A percentile compares a stretch with the other conserved stretches of the same genome.
These are phyloP conservation scores for Parus major DNA, from an alignment of 2,113 vertebrate species.

Conservation along the genomic window DNA sequence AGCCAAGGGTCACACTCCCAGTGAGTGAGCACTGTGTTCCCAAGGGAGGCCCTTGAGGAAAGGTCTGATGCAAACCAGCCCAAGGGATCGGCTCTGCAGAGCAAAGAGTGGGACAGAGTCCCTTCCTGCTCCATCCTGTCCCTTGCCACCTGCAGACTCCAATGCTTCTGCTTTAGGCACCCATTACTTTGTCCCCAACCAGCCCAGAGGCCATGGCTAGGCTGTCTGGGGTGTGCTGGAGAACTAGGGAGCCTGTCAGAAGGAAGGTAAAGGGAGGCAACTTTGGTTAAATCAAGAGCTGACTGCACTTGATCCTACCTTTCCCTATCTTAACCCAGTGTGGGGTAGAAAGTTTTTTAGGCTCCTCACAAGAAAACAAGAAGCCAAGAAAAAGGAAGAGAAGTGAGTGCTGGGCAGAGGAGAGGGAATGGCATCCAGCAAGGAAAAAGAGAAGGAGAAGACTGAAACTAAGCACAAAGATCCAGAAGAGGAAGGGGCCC, in stretches of 20 bases:
- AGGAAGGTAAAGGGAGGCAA: background rate
- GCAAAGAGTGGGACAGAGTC: background rate
- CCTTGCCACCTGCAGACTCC: background rate
- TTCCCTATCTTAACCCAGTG: background rate
- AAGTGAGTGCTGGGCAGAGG: background rate
- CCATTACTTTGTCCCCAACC: accelerated
- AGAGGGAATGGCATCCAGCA: background rate
- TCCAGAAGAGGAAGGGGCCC: background rate
- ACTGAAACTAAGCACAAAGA: background rate
- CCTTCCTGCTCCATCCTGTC: background rate
- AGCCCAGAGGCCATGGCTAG: background rate
- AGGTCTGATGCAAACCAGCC: background rate
- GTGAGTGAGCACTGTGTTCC: background rate
- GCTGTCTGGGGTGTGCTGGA: background rate
- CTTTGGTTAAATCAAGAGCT: background rate
- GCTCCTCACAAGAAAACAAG: background rate
- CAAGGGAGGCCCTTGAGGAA: background rate
- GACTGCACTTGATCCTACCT: background rate
- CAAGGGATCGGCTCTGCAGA: background rate
- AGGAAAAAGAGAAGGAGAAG: background rate
- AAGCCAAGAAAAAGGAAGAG: background rate
- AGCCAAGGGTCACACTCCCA: background rate
- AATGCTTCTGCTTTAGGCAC: background rate
- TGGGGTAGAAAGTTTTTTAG: background rate
- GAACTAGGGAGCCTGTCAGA: background rate